Percentiles rank a stretch among this genome's conserved stretches.
Evolutionary conservation across 92 coral and sea anemone species (phyloP).

Genomic region (Epizoanthus scotinus): DNA sequence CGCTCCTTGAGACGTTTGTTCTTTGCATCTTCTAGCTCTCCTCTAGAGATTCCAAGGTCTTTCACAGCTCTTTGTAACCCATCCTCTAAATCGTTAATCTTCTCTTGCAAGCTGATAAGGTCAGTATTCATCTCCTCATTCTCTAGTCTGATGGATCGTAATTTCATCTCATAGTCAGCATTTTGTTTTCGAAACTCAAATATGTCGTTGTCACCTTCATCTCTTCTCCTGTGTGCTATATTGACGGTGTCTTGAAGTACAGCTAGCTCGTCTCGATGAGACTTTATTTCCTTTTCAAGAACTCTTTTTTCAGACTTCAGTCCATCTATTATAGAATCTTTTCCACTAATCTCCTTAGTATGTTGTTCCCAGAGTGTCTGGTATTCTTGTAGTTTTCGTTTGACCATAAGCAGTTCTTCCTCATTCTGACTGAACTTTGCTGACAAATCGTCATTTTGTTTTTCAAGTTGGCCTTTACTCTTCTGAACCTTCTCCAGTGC

Average conservation of each 20-base stretch:
- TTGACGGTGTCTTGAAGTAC: slow-evolving; percentile 77
- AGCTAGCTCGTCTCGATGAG: slow-evolving; percentile 86
- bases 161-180: slow-evolving; percentile 79
- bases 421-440: slow-evolving; percentile 57
- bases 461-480: slow-evolving; percentile 62
- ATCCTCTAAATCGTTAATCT: slow-evolving; percentile 83
- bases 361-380: slow-evolving; percentile 93
- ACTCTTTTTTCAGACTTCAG: slow-evolving; percentile 82
- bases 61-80: slow-evolving; percentile 77
- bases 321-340: slow-evolving; percentile 78
- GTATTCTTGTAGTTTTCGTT: slow-evolving; percentile 79
- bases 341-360: slow-evolving; percentile 74
- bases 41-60: slow-evolving; percentile 81
- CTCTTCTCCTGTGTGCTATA: slow-evolving; percentile 79
- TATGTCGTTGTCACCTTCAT: slow-evolving; percentile 80
- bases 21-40: slow-evolving; percentile 82
- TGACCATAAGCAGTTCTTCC: slow-evolving; percentile 70
- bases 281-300: slow-evolving; percentile 81
- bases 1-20: slow-evolving; percentile 75
- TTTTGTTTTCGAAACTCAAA: slow-evolving; percentile 78
- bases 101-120: slow-evolving; percentile 76
- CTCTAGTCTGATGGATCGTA: slow-evolving; percentile 80
- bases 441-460: slow-evolving; percentile 63
- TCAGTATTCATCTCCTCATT: slow-evolving; percentile 94
- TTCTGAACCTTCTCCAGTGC: slow-evolving; percentile 65